phyloP scores from a whole-genome alignment of 2,113 vertebrate genomes.

The Neofelis nebulosa region DNA sequence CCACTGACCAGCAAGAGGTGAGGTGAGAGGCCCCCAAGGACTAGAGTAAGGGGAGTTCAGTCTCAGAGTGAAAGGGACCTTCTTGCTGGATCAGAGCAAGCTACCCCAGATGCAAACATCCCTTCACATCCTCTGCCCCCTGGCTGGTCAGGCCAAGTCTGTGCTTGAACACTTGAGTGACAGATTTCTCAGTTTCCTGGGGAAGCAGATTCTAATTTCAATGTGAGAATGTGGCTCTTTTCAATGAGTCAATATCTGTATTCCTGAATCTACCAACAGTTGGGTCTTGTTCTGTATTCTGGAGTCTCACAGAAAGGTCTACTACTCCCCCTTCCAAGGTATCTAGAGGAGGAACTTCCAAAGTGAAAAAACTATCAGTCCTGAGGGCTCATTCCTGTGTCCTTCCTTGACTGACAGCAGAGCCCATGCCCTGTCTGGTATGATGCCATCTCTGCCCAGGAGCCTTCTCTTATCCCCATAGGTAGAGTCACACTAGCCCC shows the following conservation, averaged over 20 bases:
- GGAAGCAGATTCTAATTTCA: constrained; percentile 39
- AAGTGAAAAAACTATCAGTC: too few relatives aligned
- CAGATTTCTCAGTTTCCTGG: background rate
- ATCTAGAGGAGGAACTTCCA: fast-evolving
- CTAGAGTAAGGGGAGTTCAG: background rate
- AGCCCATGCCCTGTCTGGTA: fast-evolving
- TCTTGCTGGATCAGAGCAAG: background rate
- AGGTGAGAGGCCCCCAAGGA: background rate
- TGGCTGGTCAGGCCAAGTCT: too few relatives aligned
- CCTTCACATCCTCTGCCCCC: background rate
- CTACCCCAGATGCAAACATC: fast-evolving
- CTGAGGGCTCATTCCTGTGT: fast-evolving
- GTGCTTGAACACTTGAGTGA: background rate
- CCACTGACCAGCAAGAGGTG: background rate
- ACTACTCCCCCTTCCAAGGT: too few relatives aligned
- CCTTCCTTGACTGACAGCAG: background rate
- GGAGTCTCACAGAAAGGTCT: background rate
- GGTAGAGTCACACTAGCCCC: background rate
- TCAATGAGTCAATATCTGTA: background rate
- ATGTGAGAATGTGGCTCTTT: background rate
- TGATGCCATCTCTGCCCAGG: too few relatives aligned
- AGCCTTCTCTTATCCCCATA: fast-evolving
- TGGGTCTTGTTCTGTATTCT: background rate
- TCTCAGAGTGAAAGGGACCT: background rate
- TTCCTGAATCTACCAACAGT: background rate